A percentile compares a stretch with the other conserved stretches of the same genome.
These are phyloP conservation scores for Morinoia aosen DNA, from an alignment of 2,888 invertebrate genomes.

Conservation along the genomic window DNA sequence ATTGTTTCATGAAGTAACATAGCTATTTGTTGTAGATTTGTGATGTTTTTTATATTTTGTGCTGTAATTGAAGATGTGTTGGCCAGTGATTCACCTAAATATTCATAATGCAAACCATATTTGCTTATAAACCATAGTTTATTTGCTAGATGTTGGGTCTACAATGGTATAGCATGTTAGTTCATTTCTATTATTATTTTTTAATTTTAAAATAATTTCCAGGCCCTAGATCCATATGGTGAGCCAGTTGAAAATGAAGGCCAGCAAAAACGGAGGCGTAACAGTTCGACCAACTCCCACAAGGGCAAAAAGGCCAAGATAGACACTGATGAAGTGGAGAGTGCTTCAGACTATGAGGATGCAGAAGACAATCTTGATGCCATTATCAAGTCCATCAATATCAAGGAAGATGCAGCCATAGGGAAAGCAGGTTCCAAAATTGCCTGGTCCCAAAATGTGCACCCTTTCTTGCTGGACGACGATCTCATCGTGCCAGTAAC, in stretches of 20 bases:
- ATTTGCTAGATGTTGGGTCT: not conserved
- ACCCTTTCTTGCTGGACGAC: constrained; percentile 57
- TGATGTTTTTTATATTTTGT: no score
- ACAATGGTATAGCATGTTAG: not conserved
- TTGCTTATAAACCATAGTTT: not conserved
- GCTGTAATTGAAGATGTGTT: no score
- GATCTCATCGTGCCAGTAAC: not conserved
- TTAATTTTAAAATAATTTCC: not conserved
- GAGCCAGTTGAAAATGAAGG: not conserved
- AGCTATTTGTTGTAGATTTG: no score
- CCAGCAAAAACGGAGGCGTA: not conserved
- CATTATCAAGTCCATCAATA: not conserved
- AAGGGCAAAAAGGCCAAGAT: not conserved
- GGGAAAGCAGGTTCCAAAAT: not conserved
- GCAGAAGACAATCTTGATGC: not conserved
- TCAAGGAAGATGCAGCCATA: not conserved
- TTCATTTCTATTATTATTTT: not conserved
- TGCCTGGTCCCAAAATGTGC: constrained; percentile 63
- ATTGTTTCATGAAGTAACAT: no score
- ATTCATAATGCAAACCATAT: no score
- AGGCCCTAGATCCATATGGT: not conserved
- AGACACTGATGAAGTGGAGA: not conserved
- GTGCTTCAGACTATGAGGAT: not conserved
- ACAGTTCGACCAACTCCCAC: not conserved
- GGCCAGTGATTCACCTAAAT: no score